Evolutionary conservation across 1,140 invertebrate genomes (phyloP).

Genomic region (Pseudomyrmex pallidus): DNA sequence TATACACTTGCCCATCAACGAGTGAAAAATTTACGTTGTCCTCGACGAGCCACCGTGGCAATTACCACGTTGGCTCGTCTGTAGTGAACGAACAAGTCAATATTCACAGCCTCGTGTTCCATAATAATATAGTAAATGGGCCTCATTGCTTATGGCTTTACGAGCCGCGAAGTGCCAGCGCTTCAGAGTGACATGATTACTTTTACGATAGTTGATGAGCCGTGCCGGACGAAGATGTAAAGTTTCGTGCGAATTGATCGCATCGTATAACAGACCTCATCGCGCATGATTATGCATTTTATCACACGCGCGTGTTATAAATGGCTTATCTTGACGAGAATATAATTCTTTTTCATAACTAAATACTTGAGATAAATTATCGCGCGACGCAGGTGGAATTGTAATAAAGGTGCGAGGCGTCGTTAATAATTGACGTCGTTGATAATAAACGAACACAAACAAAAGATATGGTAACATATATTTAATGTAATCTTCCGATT

Average conservation of each 20-base stretch:
- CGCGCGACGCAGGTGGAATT: not conserved
- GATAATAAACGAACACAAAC: too few species aligned
- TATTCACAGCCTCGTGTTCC: constrained; percentile 75
- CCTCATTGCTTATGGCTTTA: constrained; percentile 79
- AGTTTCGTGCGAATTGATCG: constrained; percentile 42
- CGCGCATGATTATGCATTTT: constrained; percentile 21
- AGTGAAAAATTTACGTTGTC: constrained; percentile 28
- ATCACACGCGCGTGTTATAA: constrained; percentile 7
- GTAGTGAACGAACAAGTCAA: constrained; percentile 75
- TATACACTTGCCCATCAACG: constrained; percentile 15
- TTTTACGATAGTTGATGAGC: constrained; percentile 68
- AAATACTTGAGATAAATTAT: constrained; percentile 19
- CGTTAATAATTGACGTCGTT: too few species aligned
- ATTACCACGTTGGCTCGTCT: constrained; percentile 50
- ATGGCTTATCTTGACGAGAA: not conserved
- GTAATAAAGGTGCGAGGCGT: not conserved
- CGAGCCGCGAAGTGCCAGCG: constrained; percentile 76
- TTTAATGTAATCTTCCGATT: too few species aligned
- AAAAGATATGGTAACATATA: too few species aligned
- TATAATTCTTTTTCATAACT: constrained; percentile 37
- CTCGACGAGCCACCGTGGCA: constrained; percentile 6
- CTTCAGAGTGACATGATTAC: constrained; percentile 77
- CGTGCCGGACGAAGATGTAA: constrained; percentile 62
- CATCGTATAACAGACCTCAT: constrained; percentile 1
- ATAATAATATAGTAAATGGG: constrained; percentile 81